Evolutionary conservation across 2,888 invertebrate genomes (phyloP).

Genomic region (Amblyjoppa proteus): DNA sequence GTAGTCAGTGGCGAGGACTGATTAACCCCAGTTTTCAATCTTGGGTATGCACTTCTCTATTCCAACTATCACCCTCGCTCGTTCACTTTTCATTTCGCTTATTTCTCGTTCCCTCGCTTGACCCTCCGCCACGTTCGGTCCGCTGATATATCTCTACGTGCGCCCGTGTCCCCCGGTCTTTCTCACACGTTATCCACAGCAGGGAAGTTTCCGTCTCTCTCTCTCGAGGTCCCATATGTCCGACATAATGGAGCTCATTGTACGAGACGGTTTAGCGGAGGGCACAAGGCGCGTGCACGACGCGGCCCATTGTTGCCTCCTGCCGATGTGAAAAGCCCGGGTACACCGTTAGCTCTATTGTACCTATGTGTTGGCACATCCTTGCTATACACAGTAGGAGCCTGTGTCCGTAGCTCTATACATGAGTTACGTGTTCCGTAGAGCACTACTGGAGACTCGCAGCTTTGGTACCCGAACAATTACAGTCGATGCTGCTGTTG

Average conservation of each 20-base stretch:
- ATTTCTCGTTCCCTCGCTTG: neutral
- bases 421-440: slow-evolving; percentile 9
- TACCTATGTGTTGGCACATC: slow-evolving; percentile 28
- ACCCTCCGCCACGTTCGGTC: slow-evolving; percentile 2
- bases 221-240: slow-evolving; percentile 36
- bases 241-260: slow-evolving; percentile 55
- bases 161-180: neutral
- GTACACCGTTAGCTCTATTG: slow-evolving; percentile 22
- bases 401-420: neutral
- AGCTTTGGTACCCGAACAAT: neutral
- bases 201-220: neutral
- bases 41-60: neutral
- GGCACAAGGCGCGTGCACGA: slow-evolving; percentile 36
- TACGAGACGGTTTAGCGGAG: slow-evolving; percentile 28
- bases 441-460: neutral
- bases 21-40: neutral
- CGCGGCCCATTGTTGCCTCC: slow-evolving; percentile 57
- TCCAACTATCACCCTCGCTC: neutral
- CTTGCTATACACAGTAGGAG: neutral
- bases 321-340: slow-evolving; percentile 58
- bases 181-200: slow-evolving; percentile 22
- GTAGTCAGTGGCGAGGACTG: no score
- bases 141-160: neutral
- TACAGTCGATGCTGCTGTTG: neutral
- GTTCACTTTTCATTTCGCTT: neutral